Conservation (phyloP, 2,888 invertebrate genomes). For the Archips crataeganus region DNA sequence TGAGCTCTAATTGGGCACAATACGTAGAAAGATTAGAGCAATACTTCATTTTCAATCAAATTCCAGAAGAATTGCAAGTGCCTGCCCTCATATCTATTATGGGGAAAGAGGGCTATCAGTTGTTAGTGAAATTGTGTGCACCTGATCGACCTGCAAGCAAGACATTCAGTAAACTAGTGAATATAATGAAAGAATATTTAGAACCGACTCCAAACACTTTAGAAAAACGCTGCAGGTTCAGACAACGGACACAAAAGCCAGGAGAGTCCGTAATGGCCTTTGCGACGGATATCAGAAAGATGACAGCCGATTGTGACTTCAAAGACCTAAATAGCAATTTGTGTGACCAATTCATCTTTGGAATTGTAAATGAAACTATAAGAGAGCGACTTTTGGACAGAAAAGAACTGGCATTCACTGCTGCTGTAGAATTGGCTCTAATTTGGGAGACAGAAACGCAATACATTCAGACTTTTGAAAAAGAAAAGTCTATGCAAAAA, state of each 20-base stretch:
- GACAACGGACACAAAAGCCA: constrained; percentile 17
- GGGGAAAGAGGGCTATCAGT: constrained; percentile 14
- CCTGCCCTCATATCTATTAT: constrained; percentile 24
- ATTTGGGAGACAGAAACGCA: neutral
- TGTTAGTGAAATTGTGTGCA: constrained; percentile 25
- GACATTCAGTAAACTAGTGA: neutral
- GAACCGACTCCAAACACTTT: constrained; percentile 18
- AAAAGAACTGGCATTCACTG: constrained; percentile 6
- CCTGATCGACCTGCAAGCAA: constrained; percentile 10
- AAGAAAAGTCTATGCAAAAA: neutral
- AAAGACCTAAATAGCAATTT: constrained; percentile 19
- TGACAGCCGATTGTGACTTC: constrained; percentile 19
- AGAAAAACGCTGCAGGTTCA: constrained; percentile 17
- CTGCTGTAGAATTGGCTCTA: constrained; percentile 19
- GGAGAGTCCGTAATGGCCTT: constrained; percentile 29
- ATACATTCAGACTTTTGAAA: neutral
- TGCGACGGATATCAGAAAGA: constrained; percentile 22
- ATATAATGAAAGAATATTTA: constrained; percentile 18
- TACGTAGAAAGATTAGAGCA: constrained; percentile 27
- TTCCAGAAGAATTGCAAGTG: constrained; percentile 24
- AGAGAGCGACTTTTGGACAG: neutral
- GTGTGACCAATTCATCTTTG: constrained; percentile 33
- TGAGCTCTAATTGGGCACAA: constrained; percentile 19
- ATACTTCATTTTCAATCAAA: constrained; percentile 21
- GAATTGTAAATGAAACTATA: constrained; percentile 1